These are phyloP conservation scores for Pseudomyrmex concolor DNA, from an alignment of 1,140 invertebrate species.

Conservation along the genomic window DNA sequence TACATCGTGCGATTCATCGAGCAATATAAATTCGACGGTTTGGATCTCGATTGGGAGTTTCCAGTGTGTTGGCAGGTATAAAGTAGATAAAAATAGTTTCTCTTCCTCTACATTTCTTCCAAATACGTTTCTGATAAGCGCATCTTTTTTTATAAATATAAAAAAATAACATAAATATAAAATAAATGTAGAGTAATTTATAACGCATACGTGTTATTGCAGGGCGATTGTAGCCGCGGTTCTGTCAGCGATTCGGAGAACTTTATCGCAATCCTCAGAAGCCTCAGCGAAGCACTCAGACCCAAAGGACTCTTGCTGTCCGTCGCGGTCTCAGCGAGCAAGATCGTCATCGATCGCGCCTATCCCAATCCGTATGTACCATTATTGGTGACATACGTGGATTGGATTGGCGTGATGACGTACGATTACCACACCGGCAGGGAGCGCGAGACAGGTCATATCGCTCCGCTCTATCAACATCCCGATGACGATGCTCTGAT, in stretches of 20 bases:
- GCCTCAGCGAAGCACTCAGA: constrained; percentile 90
- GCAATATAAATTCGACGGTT: constrained; percentile 91
- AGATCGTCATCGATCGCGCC: constrained; percentile 92
- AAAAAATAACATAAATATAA: too few relatives aligned
- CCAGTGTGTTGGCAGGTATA: constrained; percentile 94
- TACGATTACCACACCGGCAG: constrained; percentile 95
- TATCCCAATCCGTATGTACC: constrained; percentile 88
- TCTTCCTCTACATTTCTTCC: not conserved
- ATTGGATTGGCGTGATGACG: constrained; percentile 95
- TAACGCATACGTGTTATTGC: not conserved
- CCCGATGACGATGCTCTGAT: constrained; percentile 88
- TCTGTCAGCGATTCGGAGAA: constrained; percentile 90
- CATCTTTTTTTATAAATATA: too few relatives aligned
- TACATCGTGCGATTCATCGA: constrained; percentile 89
- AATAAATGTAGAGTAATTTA: too few relatives aligned
- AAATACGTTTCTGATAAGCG: not conserved
- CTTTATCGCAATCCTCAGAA: constrained; percentile 91
- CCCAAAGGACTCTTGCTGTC: constrained; percentile 89
- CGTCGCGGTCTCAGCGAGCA: constrained; percentile 93
- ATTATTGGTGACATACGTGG: constrained; percentile 88
- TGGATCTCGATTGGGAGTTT: constrained; percentile 96
- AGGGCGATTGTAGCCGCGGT: constrained; percentile 92
- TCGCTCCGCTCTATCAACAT: constrained; percentile 90
- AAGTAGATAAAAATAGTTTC: constrained; percentile 36
- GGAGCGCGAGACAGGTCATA: constrained; percentile 92